Conservation (phyloP, 2,113 vertebrate species). For the Tiliqua scincoides region DNA sequence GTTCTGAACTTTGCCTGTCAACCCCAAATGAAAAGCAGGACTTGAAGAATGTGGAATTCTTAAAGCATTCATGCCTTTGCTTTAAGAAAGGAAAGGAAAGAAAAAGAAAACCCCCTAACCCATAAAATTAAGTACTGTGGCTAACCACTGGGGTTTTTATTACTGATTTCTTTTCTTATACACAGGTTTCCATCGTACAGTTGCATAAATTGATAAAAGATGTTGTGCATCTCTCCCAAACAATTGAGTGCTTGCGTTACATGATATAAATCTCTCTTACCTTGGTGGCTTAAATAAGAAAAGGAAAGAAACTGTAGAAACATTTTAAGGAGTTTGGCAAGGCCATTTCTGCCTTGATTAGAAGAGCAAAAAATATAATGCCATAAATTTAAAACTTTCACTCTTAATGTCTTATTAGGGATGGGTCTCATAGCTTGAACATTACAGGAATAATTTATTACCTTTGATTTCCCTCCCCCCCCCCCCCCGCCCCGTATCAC, state of each 20-base stretch:
- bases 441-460: constrained; percentile 60
- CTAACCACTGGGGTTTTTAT: not conserved
- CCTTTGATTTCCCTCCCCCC: constrained; percentile 29
- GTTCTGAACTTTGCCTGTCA: constrained; percentile 35
- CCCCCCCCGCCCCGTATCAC: not conserved
- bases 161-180: not conserved
- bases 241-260: not conserved
- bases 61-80: not conserved
- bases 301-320: fast-evolving
- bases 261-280: not conserved
- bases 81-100: not conserved
- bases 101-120: not conserved
- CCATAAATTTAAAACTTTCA: constrained; percentile 28
- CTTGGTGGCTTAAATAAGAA: not conserved
- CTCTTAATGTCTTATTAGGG: not conserved
- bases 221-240: not conserved
- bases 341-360: not conserved
- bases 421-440: constrained; percentile 47
- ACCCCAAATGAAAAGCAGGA: constrained; percentile 53
- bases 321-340: not conserved
- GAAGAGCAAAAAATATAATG: not conserved
- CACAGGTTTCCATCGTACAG: fast-evolving
- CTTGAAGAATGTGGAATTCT: not conserved
- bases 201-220: not conserved
- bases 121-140: not conserved